These are phyloP conservation scores for Pluvialis apricaria DNA, from an alignment of 2,113 vertebrate genomes.

Conservation along the genomic window DNA sequence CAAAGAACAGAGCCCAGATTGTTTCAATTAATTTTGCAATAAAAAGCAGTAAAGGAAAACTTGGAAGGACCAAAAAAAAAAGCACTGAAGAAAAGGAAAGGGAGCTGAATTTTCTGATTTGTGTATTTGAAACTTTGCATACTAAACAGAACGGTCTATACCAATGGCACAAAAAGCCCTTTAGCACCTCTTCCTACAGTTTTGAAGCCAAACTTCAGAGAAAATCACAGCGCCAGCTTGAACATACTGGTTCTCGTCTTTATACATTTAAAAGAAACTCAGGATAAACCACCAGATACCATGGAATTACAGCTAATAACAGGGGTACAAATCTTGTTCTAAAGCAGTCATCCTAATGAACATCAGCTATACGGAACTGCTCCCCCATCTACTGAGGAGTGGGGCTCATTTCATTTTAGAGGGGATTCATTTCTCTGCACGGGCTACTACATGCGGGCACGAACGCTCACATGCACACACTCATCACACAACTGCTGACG, in stretches of 20 bases:
- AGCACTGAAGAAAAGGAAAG: background rate
- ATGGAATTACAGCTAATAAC: background rate
- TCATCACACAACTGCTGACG: background rate
- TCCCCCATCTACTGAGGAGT: background rate
- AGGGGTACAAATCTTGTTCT: background rate
- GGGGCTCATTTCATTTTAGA: no score
- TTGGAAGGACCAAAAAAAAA: background rate
- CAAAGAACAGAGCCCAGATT: background rate
- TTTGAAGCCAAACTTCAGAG: background rate
- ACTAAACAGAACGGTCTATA: background rate
- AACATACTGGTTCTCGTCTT: background rate
- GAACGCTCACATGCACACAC: no score
- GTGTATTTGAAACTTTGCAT: background rate
- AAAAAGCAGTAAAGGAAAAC: background rate
- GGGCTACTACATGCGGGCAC: background rate
- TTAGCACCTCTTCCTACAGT: background rate
- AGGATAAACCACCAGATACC: background rate
- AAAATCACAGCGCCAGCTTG: background rate
- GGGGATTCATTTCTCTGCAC: background rate
- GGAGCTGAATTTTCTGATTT: background rate
- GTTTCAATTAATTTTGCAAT: background rate
- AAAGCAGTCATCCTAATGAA: accelerated
- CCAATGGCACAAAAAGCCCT: background rate
- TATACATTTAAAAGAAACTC: background rate
- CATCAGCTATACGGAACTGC: background rate